phyloP scores from a whole-genome alignment of 2,888 invertebrate genomes.

The Thera britannica region DNA sequence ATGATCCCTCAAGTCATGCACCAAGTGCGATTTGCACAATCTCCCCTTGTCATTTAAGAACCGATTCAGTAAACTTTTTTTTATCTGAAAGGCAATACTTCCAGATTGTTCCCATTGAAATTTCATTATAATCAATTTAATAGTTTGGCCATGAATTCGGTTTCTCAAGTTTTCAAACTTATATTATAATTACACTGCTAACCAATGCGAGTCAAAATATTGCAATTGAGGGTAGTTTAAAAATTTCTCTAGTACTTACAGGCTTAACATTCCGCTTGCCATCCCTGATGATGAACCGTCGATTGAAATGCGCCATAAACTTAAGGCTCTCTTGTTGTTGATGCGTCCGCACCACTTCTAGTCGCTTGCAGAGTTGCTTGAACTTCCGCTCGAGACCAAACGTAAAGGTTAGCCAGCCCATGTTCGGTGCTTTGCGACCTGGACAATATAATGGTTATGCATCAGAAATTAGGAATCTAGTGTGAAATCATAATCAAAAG shows the following conservation, averaged over 20 bases:
- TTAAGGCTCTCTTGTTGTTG: slow-evolving; percentile 99
- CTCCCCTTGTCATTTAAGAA: too few species aligned
- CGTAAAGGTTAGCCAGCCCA: slow-evolving; percentile 99
- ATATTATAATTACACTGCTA: not conserved
- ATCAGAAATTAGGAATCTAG: too few species aligned
- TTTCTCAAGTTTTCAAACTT: not conserved
- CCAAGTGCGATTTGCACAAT: too few species aligned
- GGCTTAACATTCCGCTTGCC: slow-evolving; percentile 89
- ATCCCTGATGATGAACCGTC: slow-evolving; percentile 95
- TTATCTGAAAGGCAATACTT: too few species aligned
- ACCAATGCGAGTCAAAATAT: too few species aligned
- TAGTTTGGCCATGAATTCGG: too few species aligned
- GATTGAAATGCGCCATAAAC: slow-evolving; percentile 98
- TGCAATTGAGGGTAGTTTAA: too few species aligned
- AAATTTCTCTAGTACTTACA: slow-evolving; percentile 46
- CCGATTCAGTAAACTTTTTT: too few species aligned
- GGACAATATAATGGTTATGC: not conserved
- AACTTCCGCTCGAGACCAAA: slow-evolving; percentile 89
- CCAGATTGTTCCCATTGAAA: too few species aligned
- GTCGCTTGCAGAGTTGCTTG: slow-evolving; percentile 70
- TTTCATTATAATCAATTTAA: too few species aligned
- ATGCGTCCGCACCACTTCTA: slow-evolving; percentile 97
- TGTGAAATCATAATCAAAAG: too few species aligned
- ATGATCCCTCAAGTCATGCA: too few species aligned
- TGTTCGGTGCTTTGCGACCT: slow-evolving; percentile 96